Evolutionary conservation across 2,113 vertebrate genomes (phyloP).

Genomic region (Ceuthmochares aereus): DNA sequence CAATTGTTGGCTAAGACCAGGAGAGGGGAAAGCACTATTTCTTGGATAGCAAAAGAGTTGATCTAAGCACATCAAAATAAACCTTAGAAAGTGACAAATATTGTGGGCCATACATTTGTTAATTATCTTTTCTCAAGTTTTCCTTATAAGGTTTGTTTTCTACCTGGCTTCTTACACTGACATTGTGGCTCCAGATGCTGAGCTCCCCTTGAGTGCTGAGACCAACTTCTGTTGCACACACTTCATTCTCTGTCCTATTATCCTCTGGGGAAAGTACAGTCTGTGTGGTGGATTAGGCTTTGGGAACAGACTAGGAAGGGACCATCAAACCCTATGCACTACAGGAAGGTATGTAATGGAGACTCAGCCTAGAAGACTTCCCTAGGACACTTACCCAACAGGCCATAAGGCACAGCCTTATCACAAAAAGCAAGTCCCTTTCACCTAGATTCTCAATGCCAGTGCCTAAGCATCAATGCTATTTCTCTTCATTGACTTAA

Average conservation of each 20-base stretch:
- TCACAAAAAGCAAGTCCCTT: not conserved
- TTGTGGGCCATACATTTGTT: not conserved
- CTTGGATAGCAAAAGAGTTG: not conserved
- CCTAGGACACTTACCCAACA: not conserved
- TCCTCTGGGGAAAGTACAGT: not conserved
- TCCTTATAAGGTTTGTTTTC: not conserved
- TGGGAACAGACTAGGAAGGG: not conserved
- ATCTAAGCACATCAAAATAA: not conserved
- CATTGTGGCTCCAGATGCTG: not conserved
- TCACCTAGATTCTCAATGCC: not conserved
- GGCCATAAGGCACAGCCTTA: not conserved
- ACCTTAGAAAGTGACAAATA: not conserved
- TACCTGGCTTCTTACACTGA: not conserved
- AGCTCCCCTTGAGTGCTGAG: not conserved
- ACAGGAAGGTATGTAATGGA: not conserved
- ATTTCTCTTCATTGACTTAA: not conserved
- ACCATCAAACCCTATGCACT: not conserved
- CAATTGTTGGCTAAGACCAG: slow-evolving; percentile 30
- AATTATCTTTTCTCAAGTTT: not conserved
- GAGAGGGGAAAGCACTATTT: not conserved
- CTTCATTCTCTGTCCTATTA: not conserved
- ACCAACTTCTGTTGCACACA: not conserved
- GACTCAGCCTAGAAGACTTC: not conserved
- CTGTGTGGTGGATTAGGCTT: not conserved
- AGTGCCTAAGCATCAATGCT: not conserved